phyloP scores from a whole-genome alignment of 2,888 invertebrate genomes.

The Thumatha senex region DNA sequence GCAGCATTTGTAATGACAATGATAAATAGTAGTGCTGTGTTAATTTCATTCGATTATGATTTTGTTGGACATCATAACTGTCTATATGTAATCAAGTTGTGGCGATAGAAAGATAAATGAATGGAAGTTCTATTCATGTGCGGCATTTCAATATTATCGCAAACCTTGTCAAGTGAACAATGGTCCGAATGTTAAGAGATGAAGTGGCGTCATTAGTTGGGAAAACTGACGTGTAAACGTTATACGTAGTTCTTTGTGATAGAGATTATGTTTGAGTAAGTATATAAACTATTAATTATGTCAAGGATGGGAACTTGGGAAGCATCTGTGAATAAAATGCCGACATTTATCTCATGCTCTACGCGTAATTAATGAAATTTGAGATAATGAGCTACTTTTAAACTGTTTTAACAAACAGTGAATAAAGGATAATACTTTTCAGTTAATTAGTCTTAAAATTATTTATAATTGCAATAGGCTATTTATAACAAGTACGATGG shows the following conservation, averaged over 20 bases:
- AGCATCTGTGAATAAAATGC: constrained; percentile 30
- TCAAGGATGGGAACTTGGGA: constrained; percentile 48
- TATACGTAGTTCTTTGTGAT: constrained; percentile 23
- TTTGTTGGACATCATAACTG: constrained; percentile 16
- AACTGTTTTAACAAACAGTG: background rate
- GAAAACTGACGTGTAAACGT: constrained; percentile 34
- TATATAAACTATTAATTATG: constrained; percentile 28
- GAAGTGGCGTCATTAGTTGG: constrained; percentile 65
- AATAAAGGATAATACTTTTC: background rate
- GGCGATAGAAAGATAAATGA: constrained; percentile 61
- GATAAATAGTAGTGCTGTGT: background rate
- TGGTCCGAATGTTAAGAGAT: constrained; percentile 57
- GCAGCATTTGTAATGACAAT: background rate
- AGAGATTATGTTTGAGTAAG: constrained; percentile 29
- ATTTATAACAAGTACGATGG: too few species aligned
- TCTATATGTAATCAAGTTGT: constrained; percentile 35
- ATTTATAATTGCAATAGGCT: background rate
- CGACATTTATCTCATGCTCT: constrained; percentile 20
- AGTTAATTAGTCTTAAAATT: too few species aligned
- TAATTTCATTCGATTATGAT: background rate
- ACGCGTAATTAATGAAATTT: background rate
- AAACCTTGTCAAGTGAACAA: constrained; percentile 74
- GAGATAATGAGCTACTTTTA: constrained; percentile 13
- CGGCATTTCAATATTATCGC: constrained; percentile 75
- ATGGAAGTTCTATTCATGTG: constrained; percentile 60